phyloP scores from a whole-genome alignment of 2,888 invertebrate species.

The Aradus depressus region DNA sequence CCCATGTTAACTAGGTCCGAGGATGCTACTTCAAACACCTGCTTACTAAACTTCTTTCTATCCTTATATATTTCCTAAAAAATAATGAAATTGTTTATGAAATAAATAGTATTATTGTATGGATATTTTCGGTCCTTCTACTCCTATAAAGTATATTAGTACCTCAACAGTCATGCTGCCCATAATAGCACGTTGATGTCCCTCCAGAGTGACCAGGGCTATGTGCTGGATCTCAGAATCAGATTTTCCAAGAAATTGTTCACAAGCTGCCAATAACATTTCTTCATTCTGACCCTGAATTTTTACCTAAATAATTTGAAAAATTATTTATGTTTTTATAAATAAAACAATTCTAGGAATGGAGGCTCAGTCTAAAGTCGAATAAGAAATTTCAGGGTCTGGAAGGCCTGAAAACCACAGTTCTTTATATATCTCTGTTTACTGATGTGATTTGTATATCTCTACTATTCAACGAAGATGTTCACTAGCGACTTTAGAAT shows the following conservation, averaged over 20 bases:
- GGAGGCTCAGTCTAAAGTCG: no score
- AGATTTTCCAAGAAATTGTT: slow-evolving; percentile 82
- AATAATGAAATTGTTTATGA: background rate
- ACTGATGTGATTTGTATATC: no score
- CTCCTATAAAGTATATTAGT: slow-evolving; percentile 15
- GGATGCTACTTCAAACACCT: slow-evolving; percentile 88
- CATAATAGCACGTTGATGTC: slow-evolving; percentile 92
- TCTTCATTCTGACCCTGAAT: slow-evolving; percentile 82
- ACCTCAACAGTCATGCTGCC: slow-evolving; percentile 90
- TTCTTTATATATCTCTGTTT: no score
- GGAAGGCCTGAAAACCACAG: no score
- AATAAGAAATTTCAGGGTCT: no score
- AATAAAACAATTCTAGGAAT: background rate
- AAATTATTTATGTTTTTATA: slow-evolving; percentile 4
- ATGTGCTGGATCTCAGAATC: slow-evolving; percentile 83
- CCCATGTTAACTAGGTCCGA: slow-evolving; percentile 94
- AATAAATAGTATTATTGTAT: background rate
- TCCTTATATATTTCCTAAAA: slow-evolving; percentile 82
- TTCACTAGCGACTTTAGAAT: no score
- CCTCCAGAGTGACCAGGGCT: slow-evolving; percentile 82
- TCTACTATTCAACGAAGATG: no score
- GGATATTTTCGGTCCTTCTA: background rate
- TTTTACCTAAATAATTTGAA: slow-evolving; percentile 51
- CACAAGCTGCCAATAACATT: slow-evolving; percentile 82
- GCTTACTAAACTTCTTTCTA: slow-evolving; percentile 88